Evolutionary conservation across 2,888 invertebrate species (phyloP).

Genomic region (Anodontia alba): DNA sequence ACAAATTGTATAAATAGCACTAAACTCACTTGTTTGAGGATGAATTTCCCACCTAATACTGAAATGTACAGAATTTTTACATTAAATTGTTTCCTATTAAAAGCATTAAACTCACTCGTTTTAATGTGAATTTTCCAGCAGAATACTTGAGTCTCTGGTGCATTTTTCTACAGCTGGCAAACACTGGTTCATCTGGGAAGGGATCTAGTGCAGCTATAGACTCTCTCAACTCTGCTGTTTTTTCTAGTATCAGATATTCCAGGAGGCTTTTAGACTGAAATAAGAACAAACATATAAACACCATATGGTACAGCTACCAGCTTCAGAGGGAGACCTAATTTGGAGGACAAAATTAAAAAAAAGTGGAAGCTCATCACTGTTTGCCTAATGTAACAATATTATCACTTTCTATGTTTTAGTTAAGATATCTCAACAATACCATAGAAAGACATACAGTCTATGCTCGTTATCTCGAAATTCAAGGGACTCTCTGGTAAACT

Average conservation of each 20-base stretch:
- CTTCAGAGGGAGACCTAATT: neutral
- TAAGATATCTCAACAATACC: no score
- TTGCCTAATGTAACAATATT: neutral
- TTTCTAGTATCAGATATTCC: constrained; percentile 71
- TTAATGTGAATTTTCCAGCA: constrained; percentile 58
- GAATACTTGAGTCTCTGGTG: constrained; percentile 70
- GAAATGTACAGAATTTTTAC: no score
- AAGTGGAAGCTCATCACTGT: neutral
- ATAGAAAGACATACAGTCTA: no score
- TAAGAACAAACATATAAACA: neutral
- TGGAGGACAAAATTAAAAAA: neutral
- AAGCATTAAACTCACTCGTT: no score
- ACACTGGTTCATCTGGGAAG: constrained; percentile 70
- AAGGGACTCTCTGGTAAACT: no score
- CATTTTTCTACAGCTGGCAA: constrained; percentile 52
- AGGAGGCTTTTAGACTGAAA: constrained; percentile 65
- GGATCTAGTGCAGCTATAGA: constrained; percentile 74
- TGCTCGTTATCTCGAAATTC: no score
- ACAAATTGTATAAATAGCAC: no score
- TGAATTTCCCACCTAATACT: no score
- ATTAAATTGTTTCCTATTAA: no score
- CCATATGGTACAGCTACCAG: no score
- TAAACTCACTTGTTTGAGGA: no score
- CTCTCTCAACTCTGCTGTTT: constrained; percentile 53
- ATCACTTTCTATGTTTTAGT: no score